phyloP scores from a whole-genome alignment of 2,797 vertebrate species.

The Rhinatrema bivittatum region DNA sequence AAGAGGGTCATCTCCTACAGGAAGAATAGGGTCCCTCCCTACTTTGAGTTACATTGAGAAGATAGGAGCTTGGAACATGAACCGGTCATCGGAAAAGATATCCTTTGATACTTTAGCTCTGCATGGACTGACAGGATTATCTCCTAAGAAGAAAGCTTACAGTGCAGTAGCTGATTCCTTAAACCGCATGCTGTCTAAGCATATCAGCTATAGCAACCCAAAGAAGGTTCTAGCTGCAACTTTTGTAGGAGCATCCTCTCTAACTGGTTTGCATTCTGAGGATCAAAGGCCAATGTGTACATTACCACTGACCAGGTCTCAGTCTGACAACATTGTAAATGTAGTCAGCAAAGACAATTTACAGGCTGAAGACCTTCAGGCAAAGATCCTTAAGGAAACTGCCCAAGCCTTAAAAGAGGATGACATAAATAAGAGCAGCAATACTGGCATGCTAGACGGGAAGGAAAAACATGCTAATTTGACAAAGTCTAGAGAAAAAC shows the following conservation, averaged over 20 bases:
- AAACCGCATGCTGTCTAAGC: conserved; percentile 30
- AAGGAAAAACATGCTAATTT: not conserved
- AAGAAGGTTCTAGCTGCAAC: not conserved
- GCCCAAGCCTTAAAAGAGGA: not conserved
- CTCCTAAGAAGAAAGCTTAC: conserved; percentile 42
- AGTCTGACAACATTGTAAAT: conserved; percentile 47
- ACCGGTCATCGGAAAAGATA: conserved; percentile 41
- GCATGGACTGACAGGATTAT: conserved; percentile 23
- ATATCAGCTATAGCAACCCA: not conserved
- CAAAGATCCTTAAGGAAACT: not conserved
- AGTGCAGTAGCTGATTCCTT: conserved; percentile 41
- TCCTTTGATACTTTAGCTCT: conserved; percentile 47
- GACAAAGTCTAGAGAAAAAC: not conserved
- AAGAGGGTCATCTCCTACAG: conserved; percentile 12
- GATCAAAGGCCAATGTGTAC: not conserved
- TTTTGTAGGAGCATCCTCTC: conserved; percentile 12
- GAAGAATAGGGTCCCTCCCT: conserved; percentile 64
- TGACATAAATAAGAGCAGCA: accelerated
- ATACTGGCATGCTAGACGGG: not conserved
- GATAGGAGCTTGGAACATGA: conserved; percentile 68
- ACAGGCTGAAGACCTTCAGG: not conserved
- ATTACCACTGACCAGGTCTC: conserved; percentile 43
- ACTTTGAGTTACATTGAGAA: conserved; percentile 69
- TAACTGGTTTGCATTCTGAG: conserved; percentile 17
- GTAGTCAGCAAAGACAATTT: conserved; percentile 21